Evolutionary conservation across 2,113 vertebrate species (phyloP).

Genomic region (Tenebrosternarchus preto): DNA sequence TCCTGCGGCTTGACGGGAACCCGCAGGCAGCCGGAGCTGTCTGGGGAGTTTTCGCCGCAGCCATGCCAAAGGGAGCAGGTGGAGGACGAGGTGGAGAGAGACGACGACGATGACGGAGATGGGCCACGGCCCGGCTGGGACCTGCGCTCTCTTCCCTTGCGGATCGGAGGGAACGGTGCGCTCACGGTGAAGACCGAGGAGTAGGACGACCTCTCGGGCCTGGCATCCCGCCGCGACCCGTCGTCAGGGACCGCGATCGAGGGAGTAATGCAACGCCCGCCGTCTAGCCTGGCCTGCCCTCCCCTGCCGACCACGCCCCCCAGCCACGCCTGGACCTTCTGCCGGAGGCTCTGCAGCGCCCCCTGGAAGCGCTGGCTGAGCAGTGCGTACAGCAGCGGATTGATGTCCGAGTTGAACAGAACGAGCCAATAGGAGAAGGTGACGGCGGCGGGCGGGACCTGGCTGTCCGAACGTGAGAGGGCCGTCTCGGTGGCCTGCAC

Average conservation of each 20-base stretch:
- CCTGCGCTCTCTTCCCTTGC: constrained; percentile 44
- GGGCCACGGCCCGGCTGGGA: constrained; percentile 45
- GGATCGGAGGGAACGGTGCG: constrained; percentile 48
- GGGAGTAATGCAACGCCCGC: constrained; percentile 36
- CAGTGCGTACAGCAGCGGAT: constrained; percentile 79
- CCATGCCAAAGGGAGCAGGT: constrained; percentile 53
- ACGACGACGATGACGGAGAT: constrained; percentile 14
- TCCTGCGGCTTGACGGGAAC: constrained; percentile 67
- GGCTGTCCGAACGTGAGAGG: constrained; percentile 60
- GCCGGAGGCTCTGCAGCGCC: constrained; percentile 69
- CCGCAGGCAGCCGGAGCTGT: constrained; percentile 60
- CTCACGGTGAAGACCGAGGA: constrained; percentile 67
- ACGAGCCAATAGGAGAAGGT: constrained; percentile 79
- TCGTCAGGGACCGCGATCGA: not conserved
- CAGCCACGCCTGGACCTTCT: constrained; percentile 64
- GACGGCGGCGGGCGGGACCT: constrained; percentile 68
- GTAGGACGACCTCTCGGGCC: constrained; percentile 16
- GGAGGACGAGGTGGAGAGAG: constrained; percentile 23
- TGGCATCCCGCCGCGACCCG: not conserved
- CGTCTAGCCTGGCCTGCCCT: constrained; percentile 40
- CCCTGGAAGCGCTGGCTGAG: constrained; percentile 79
- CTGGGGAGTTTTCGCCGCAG: constrained; percentile 7
- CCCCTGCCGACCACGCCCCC: constrained; percentile 44
- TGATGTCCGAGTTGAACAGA: constrained; percentile 80
- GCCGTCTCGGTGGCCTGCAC: constrained; percentile 74